Conservation (phyloP, 2,113 vertebrate genomes). For the Nymphicus hollandicus region DNA sequence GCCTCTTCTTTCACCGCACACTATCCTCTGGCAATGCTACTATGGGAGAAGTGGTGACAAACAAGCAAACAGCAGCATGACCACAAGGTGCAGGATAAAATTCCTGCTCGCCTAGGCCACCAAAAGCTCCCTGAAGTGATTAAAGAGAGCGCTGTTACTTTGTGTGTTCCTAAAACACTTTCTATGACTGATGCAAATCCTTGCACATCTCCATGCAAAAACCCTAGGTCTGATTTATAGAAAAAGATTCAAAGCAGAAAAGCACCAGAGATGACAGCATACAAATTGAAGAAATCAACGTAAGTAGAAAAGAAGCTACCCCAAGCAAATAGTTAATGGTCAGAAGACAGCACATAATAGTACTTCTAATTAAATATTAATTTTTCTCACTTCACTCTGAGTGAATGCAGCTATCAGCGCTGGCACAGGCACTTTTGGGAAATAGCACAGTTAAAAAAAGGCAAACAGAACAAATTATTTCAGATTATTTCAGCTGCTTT, state of each 20-base stretch:
- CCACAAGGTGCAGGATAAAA: neutral
- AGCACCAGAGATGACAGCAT: neutral
- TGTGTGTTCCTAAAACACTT: neutral
- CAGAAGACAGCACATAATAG: neutral
- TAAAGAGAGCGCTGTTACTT: neutral
- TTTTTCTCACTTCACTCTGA: conserved; percentile 25
- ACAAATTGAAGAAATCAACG: neutral
- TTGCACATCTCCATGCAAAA: neutral
- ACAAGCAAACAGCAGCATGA: neutral
- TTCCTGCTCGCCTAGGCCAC: neutral
- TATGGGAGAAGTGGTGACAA: neutral
- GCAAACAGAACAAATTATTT: neutral
- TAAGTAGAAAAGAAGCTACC: neutral
- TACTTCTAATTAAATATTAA: conserved; percentile 46
- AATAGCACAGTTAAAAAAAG: neutral
- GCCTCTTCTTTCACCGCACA: rapidly evolving
- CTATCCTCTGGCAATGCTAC: neutral
- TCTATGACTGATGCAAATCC: neutral
- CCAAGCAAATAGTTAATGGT: neutral
- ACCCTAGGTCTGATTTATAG: neutral
- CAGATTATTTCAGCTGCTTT: neutral
- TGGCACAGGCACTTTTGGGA: neutral
- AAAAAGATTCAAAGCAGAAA: neutral
- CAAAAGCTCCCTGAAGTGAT: neutral
- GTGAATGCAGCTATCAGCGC: neutral